These are phyloP conservation scores for Muscidifurax raptorellus DNA, from an alignment of 1,140 invertebrate species.

Conservation along the genomic window DNA sequence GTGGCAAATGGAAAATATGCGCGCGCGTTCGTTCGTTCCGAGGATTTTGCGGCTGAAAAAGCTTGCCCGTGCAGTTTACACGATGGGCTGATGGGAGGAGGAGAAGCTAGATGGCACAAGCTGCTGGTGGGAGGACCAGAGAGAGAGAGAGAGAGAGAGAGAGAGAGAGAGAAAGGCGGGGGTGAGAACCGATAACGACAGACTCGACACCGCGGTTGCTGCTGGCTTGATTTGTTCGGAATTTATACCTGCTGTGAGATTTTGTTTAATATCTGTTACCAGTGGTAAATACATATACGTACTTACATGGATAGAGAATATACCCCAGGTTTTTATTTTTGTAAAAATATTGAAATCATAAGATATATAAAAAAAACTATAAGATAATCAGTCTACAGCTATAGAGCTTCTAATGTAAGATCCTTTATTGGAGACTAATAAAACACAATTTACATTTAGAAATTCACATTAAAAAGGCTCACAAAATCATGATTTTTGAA, in stretches of 20 bases:
- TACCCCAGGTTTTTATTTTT: too few relatives aligned
- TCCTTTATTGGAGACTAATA: too few relatives aligned
- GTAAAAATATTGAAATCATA: too few relatives aligned
- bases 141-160: not conserved
- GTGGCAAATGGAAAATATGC: conserved; percentile 60
- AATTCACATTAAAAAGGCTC: too few relatives aligned
- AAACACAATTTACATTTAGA: too few relatives aligned
- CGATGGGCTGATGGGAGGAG: not conserved
- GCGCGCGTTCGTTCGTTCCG: conserved; percentile 54
- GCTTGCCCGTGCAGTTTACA: conserved; percentile 37
- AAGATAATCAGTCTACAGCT: too few relatives aligned
- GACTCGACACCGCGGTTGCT: conserved; percentile 15
- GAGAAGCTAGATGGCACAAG: not conserved
- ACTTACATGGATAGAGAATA: too few relatives aligned
- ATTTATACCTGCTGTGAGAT: not conserved
- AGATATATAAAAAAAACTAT: too few relatives aligned
- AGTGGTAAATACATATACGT: too few relatives aligned
- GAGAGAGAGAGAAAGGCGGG: conserved; percentile 13
- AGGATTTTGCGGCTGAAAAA: conserved; percentile 61
- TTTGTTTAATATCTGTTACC: too few relatives aligned
- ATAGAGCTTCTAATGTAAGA: too few relatives aligned
- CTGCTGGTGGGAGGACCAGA: not conserved
- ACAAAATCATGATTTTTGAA: too few relatives aligned
- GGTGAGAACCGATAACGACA: conserved; percentile 64
- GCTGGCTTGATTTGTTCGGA: not conserved